A percentile compares a stretch with the other conserved stretches of the same genome.
Conservation (phyloP, 1,140 invertebrate genomes). For the Nebria ingens region DNA sequence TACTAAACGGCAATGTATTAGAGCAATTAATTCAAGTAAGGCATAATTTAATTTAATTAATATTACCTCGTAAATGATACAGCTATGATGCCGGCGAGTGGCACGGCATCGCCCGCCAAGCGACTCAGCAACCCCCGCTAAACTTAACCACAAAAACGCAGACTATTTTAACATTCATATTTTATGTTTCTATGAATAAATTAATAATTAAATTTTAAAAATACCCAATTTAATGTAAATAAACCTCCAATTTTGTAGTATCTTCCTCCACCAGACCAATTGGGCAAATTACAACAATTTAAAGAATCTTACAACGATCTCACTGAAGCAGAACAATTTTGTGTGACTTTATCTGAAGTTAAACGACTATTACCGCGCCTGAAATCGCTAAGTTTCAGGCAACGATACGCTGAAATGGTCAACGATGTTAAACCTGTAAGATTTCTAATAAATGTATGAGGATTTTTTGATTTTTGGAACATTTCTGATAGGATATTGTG, state of each 20-base stretch:
- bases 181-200: constrained; percentile 23
- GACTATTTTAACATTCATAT: constrained; percentile 22
- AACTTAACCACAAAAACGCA: not conserved
- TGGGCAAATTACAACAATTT: constrained; percentile 70
- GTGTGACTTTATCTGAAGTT: constrained; percentile 78
- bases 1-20: constrained; percentile 69
- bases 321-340: constrained; percentile 91
- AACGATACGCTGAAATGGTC: constrained; percentile 70
- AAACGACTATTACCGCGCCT: constrained; percentile 81
- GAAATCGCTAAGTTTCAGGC: constrained; percentile 83
- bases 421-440: constrained; percentile 85
- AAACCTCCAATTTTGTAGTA: constrained; percentile 45
- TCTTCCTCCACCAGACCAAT: constrained; percentile 78
- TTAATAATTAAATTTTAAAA: no score
- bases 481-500: constrained; percentile 69
- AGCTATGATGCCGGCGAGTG: no score
- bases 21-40: constrained; percentile 64
- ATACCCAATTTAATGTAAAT: not conserved
- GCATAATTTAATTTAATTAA: no score
- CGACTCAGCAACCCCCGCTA: no score
- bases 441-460: constrained; percentile 17
- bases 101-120: no score
- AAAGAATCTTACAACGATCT: constrained; percentile 71
- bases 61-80: no score
- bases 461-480: constrained; percentile 13